These are phyloP conservation scores for Antigone vipio DNA, from an alignment of 2,113 vertebrate genomes.

Conservation along the genomic window DNA sequence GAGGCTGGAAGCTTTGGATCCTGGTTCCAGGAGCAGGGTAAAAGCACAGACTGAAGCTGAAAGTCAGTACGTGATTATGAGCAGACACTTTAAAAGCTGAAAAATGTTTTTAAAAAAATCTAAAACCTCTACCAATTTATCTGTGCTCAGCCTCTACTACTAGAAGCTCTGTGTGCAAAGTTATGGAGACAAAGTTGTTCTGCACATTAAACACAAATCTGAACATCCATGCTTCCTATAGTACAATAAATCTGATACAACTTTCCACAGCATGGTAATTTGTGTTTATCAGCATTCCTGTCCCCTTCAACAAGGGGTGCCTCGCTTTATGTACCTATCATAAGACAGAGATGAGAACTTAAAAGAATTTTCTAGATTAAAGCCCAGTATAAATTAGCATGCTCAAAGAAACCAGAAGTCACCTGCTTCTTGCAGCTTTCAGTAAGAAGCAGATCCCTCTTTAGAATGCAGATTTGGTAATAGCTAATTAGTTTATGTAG, in stretches of 20 bases:
- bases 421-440: conserved; percentile 9
- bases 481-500: conserved; percentile 7
- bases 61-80: background rate
- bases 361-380: background rate
- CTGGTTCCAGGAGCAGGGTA: background rate
- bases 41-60: background rate
- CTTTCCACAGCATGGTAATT: background rate
- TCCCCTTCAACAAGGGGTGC: background rate
- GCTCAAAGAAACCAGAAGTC: background rate
- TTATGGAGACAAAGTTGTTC: background rate
- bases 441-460: background rate
- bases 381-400: background rate
- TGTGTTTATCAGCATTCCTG: background rate
- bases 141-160: background rate
- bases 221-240: background rate
- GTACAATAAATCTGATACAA: background rate
- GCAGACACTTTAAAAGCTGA: background rate
- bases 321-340: background rate
- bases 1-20: background rate
- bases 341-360: background rate
- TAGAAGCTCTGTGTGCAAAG: background rate
- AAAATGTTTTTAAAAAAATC: background rate
- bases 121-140: background rate
- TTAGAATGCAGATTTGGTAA: background rate
- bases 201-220: background rate